A percentile compares a stretch with the other conserved stretches of the same genome.
Evolutionary conservation across 2,888 invertebrate species (phyloP).

Genomic region (Nezara viridula): DNA sequence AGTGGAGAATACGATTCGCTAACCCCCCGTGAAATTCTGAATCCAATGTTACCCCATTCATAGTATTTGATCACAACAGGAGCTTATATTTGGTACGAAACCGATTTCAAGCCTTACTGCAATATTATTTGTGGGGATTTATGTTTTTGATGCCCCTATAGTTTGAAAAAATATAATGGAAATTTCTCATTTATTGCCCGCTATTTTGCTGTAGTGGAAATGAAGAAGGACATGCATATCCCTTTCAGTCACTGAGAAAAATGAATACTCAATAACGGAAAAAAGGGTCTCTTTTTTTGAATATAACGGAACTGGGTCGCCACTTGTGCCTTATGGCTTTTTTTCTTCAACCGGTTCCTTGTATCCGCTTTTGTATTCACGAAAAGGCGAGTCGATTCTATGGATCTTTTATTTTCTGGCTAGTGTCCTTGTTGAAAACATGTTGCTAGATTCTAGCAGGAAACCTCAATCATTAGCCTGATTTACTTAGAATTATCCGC

Average conservation of each 20-base stretch:
- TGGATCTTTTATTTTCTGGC: not conserved
- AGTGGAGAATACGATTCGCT: no score
- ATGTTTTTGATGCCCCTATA: no score
- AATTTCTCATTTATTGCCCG: not conserved
- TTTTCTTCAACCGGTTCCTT: slow-evolving; percentile 1
- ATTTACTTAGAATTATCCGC: no score
- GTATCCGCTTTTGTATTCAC: slow-evolving; percentile 14
- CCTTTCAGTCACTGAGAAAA: not conserved
- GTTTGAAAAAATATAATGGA: no score
- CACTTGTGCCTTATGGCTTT: slow-evolving; percentile 32
- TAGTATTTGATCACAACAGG: no score
- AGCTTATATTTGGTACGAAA: no score
- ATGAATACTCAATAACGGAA: not conserved
- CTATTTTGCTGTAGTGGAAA: not conserved
- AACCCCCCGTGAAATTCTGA: no score
- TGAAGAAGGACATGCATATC: not conserved
- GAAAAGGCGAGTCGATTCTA: not conserved
- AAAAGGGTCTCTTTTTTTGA: not conserved
- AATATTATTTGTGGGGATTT: no score
- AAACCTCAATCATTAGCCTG: not conserved
- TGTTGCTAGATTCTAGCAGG: not conserved
- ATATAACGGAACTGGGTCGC: slow-evolving; percentile 23
- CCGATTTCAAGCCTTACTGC: no score
- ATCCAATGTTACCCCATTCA: no score
- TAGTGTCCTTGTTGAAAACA: not conserved